A percentile compares a stretch with the other conserved stretches of the same genome.
Conservation (phyloP, 2,888 invertebrate species). For the Neoitamus cyanurus region DNA sequence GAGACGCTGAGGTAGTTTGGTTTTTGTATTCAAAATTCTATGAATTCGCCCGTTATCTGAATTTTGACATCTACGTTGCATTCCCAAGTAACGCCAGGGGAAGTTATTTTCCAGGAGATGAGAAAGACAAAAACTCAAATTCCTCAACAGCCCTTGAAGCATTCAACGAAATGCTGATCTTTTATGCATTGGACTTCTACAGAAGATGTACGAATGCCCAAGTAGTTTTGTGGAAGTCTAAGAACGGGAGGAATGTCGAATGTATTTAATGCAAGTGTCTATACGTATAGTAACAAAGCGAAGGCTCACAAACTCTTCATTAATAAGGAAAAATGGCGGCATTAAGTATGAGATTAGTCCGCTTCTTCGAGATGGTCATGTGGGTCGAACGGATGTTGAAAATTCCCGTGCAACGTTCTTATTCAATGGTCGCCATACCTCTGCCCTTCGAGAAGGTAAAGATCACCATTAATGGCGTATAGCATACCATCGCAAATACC, state of each 20-base stretch:
- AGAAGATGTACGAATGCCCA: too few relatives aligned
- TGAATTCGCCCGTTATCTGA: too few relatives aligned
- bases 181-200: not conserved
- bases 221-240: not conserved
- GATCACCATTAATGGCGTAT: not conserved
- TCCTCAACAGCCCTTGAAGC: not conserved
- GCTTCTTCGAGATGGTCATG: too few relatives aligned
- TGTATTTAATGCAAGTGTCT: not conserved
- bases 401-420: not conserved
- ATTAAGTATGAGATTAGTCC: not conserved
- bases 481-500: not conserved
- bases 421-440: not conserved
- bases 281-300: not conserved
- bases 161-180: not conserved
- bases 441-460: not conserved
- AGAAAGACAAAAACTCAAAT: not conserved
- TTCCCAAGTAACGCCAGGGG: too few relatives aligned
- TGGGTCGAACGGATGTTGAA: not conserved
- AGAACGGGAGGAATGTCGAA: not conserved
- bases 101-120: not conserved
- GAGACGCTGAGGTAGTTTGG: too few relatives aligned
- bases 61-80: too few relatives aligned
- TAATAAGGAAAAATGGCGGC: not conserved
- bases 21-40: too few relatives aligned
- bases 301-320: not conserved